A percentile compares a stretch with the other conserved stretches of the same genome.
Conservation (phyloP, 2,797 vertebrate species). For the Dipus sagitta region DNA sequence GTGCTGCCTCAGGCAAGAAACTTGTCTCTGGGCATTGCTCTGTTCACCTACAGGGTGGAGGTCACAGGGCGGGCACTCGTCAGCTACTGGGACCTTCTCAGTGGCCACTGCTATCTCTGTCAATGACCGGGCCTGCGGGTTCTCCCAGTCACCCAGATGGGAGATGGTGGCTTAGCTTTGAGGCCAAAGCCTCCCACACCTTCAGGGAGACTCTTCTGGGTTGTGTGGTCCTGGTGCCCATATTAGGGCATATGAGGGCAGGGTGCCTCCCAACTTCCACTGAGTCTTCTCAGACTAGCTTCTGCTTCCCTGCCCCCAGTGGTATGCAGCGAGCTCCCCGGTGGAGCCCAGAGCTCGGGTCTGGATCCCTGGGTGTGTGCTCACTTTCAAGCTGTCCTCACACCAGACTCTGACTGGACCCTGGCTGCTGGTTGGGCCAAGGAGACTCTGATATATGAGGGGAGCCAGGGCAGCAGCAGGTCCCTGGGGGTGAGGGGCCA, state of each 20-base stretch:
- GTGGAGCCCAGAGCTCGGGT: neutral
- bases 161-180: no score
- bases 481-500: no score
- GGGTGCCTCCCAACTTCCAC: neutral
- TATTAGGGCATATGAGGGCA: no score
- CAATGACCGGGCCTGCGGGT: neutral
- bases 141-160: neutral
- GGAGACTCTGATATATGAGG: neutral
- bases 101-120: rapidly evolving
- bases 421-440: rapidly evolving
- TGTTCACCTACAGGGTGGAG: no score
- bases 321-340: neutral
- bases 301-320: neutral
- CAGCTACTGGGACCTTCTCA: neutral
- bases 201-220: neutral
- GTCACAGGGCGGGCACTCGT: rapidly evolving
- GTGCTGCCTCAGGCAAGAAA: neutral
- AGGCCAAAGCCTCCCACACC: neutral
- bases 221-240: neutral
- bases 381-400: neutral
- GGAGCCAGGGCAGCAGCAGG: neutral
- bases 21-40: neutral
- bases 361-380: rapidly evolving
- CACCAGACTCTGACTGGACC: no score
- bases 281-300: neutral